phyloP scores from a whole-genome alignment of 2,888 invertebrate genomes.

The Smittia sp. region DNA sequence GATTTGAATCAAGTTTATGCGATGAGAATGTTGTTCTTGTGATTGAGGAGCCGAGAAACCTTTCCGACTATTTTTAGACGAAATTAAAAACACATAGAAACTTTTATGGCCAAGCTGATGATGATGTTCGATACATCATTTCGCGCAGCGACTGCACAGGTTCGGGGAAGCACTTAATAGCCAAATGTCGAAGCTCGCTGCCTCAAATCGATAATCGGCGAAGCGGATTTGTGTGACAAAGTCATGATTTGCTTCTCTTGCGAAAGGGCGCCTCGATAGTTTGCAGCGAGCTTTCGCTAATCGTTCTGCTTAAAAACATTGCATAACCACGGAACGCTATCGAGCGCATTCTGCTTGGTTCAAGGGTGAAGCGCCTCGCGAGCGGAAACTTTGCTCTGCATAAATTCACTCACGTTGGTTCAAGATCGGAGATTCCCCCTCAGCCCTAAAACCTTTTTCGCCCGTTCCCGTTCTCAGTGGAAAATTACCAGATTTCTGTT shows the following conservation, averaged over 20 bases:
- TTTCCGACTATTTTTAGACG: not conserved
- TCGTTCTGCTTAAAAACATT: too few relatives aligned
- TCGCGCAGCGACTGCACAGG: not conserved
- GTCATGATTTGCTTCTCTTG: not conserved
- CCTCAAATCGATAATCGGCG: not conserved
- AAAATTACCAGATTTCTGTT: slow-evolving; percentile 34
- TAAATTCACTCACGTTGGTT: too few relatives aligned
- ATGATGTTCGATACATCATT: not conserved
- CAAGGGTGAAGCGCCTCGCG: too few relatives aligned
- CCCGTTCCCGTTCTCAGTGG: not conserved
- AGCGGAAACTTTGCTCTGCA: too few relatives aligned
- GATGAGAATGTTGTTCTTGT: too few relatives aligned
- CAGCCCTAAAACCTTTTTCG: too few relatives aligned
- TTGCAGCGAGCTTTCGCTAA: not conserved
- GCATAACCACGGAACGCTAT: too few relatives aligned
- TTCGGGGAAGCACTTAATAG: not conserved
- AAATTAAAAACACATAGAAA: not conserved
- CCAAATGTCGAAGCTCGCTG: not conserved
- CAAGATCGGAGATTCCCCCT: too few relatives aligned
- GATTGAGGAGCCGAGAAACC: not conserved
- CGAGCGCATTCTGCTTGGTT: too few relatives aligned
- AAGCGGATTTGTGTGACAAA: not conserved
- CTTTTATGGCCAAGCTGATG: not conserved
- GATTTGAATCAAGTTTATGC: not conserved
- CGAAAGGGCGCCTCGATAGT: not conserved